Conservation (phyloP, 2,888 invertebrate genomes). For the Philereme transversata region DNA sequence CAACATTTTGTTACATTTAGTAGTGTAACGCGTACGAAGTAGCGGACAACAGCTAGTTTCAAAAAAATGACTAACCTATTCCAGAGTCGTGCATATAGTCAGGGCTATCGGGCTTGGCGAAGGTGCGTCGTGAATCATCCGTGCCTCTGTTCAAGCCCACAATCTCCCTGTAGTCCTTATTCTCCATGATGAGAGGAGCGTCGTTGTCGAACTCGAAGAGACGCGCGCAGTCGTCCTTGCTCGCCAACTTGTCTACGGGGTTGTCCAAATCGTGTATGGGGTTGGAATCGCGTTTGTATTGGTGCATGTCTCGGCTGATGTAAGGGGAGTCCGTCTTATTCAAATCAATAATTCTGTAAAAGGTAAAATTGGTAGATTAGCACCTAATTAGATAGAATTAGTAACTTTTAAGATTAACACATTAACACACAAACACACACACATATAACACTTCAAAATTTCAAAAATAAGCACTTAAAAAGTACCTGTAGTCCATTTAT, state of each 20-base stretch:
- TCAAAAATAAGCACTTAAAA: no score
- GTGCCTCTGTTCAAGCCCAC: conserved; percentile 78
- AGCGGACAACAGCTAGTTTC: no score
- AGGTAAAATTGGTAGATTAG: neutral
- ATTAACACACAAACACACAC: no score
- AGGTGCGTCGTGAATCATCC: conserved; percentile 78
- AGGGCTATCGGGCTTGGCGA: conserved; percentile 78
- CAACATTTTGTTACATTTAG: no score
- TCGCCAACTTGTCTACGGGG: conserved; percentile 72
- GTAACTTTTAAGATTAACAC: no score
- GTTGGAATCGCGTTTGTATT: conserved; percentile 66
- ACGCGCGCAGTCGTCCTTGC: conserved; percentile 76
- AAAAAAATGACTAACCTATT: conserved; percentile 61
- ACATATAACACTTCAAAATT: no score
- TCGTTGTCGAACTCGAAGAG: conserved; percentile 85
- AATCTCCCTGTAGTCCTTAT: conserved; percentile 76
- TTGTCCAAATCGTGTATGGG: conserved; percentile 64
- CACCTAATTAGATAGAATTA: no score
- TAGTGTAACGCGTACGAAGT: no score
- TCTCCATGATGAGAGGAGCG: conserved; percentile 78
- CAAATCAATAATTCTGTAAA: conserved; percentile 77
- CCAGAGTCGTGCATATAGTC: conserved; percentile 83
- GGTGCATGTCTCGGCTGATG: conserved; percentile 69
- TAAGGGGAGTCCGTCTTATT: conserved; percentile 76
- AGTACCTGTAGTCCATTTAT: no score